Evolutionary conservation across 2,888 invertebrate species (phyloP).

Genomic region (Noctua comes): DNA sequence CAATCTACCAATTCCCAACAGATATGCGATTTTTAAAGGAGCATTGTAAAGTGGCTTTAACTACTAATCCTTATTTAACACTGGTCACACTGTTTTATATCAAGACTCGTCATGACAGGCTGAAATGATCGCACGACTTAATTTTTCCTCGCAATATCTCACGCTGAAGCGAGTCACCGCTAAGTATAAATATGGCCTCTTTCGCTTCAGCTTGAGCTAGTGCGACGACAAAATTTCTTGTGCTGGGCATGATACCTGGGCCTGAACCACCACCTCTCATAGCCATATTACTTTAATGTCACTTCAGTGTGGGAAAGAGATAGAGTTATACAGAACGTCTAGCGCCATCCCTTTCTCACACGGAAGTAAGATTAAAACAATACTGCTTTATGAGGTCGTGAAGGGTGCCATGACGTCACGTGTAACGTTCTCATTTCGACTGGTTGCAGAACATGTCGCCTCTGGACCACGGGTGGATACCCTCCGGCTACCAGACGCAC

Average conservation of each 20-base stretch:
- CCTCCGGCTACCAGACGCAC: constrained; percentile 89
- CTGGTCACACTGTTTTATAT: constrained; percentile 67
- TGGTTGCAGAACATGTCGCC: constrained; percentile 88
- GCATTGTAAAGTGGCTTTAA: constrained; percentile 27
- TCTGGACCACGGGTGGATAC: constrained; percentile 92
- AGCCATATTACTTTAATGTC: neutral
- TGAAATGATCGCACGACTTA: constrained; percentile 3
- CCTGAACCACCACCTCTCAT: neutral
- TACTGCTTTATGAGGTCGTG: neutral
- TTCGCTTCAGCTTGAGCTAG: neutral
- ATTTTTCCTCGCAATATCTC: constrained; percentile 5
- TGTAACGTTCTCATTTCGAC: constrained; percentile 56
- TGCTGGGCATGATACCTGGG: neutral
- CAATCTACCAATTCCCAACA: constrained; percentile 32
- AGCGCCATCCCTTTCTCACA: neutral
- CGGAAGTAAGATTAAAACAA: neutral
- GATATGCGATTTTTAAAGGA: constrained; percentile 6
- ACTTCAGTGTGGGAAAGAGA: neutral
- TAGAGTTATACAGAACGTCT: neutral
- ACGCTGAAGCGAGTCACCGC: neutral
- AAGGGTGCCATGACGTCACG: neutral
- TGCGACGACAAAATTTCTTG: constrained; percentile 14
- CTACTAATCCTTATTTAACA: constrained; percentile 18
- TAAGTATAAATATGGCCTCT: neutral
- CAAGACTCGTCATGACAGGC: constrained; percentile 17